Evolutionary conservation across 2,888 invertebrate genomes (phyloP), one percentile per base, ranked within the genome.

Genomic region (Aleiodes testaceus): DNA sequence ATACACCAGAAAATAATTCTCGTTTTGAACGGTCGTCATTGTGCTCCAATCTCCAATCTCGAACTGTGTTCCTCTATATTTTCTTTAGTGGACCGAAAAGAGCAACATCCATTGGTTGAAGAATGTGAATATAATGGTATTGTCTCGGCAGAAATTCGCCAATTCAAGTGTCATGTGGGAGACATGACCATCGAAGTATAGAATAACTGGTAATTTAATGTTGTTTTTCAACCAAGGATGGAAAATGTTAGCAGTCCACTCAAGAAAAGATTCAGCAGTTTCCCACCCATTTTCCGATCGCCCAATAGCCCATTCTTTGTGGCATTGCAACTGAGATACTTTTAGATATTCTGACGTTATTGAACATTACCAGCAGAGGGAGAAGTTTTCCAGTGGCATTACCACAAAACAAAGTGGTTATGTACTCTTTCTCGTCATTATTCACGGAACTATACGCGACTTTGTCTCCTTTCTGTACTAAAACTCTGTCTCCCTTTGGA

Each of bases 351-450:
- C 55, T 1, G 5, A 5, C 11, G 11, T 55, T 26, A 1, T 26
- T 26, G 26, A 30, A 55, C 6, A 47, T 20, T n/a, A 63, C 47
- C 49, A 72, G 55, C 12, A 65, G 68, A 6, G 55, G 68, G 18
- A 47, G 36, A 11, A 68, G 14, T 18, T 63, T 16, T 3, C 68
- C 68, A 11, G 63, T 55, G 14, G 68, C 72, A 42, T 55, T 68
- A 4, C 49, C 63, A 42, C 47, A 50, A 30, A 65, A 65, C 11
- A 61, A 22, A 6, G 26, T 50, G 9, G 68, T 68, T 9, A 72
- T 6, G 47, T 42, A 68, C 45, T 72, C 68, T 22, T 22, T 22
- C 22, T 22, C 22, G 22, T 22, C 22, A 59, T 63, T 63, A 14
- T 49, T 73, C 22, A 73, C 68, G 22, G 4, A 22, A 22, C 22